Evolutionary conservation across 2,113 vertebrate genomes (phyloP).

Genomic region (Rhineura floridana): DNA sequence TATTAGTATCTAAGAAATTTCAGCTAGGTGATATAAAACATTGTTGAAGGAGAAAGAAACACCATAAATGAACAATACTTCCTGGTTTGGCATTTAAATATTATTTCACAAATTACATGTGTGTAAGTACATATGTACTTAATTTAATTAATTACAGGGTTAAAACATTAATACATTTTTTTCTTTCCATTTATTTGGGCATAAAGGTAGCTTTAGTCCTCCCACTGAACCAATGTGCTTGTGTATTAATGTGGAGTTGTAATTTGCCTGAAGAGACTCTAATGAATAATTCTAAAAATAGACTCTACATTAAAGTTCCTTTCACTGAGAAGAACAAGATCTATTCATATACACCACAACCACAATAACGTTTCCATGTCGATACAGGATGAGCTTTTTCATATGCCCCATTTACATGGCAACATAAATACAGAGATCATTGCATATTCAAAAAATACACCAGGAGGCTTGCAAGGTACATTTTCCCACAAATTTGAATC

Average conservation of each 20-base stretch:
- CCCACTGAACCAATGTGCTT: constrained; percentile 58
- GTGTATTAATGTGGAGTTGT: constrained; percentile 59
- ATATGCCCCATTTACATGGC: constrained; percentile 14
- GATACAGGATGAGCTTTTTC: constrained; percentile 17
- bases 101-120: constrained; percentile 1
- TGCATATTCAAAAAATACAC: neutral
- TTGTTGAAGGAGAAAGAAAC: neutral
- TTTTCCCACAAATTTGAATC: neutral
- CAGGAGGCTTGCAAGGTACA: neutral
- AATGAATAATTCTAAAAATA: constrained; percentile 69
- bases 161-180: neutral
- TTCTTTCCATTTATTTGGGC: constrained; percentile 57
- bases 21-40: neutral
- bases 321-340: constrained; percentile 56
- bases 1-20: neutral
- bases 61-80: neutral
- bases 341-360: constrained; percentile 26
- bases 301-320: constrained; percentile 42
- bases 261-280: constrained; percentile 68
- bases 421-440: constrained; percentile 7
- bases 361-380: constrained; percentile 36
- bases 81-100: constrained; percentile 1
- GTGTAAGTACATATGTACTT: constrained; percentile 42
- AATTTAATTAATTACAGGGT: constrained; percentile 12
- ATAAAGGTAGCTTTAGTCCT: constrained; percentile 68